Base-by-base conservation (phyloP, 2,113 vertebrate genomes). In the Laticauda laticaudata region DNA sequence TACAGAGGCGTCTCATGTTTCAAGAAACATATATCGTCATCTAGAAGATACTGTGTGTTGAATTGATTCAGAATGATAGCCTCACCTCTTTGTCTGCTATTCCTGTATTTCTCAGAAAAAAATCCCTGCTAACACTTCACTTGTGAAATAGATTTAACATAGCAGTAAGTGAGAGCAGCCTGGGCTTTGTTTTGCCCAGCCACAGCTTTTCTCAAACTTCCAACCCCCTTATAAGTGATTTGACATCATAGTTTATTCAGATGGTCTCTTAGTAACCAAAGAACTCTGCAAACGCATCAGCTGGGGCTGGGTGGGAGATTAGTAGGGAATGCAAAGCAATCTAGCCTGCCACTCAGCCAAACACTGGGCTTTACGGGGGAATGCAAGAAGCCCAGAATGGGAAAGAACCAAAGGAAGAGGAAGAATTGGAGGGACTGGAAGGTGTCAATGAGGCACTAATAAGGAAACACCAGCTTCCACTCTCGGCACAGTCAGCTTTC, bases 401-500 rank as follows among this genome's bases (percentile, higher is more conserved):
- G 6, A 23, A 3, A 18, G 20, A 89, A 4, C 39, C 5, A 57
- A 5, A 26, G 57, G 90, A 93, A 23, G 5, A 26, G 55, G 90
- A 93, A 23, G 54, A 43, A 0, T 91, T 29, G 1, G 48, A 64
- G 0, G 39, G 64, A 0, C 95, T 93, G 86, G 86, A 96, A 85
- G 69, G 93, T 0, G 18, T 90, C 0, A 87, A 54, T 0, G 23
- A 7, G 5, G 18, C 20, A 4, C 87, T 90, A 15, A 87, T 91
- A 2, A 39, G 43, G 2, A 20, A 34, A 86, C 87, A 81, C 2
- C 87, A 15, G 54, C 87, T 29, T 21, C 96, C 57, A 5, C 92
- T 96, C 5, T 94, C 93, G 0, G 91, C 97, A 5, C 89, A 91
- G 86, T 97, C 97, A 0, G 88, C 96, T 88, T 97, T 97, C 94